Percentiles rank a stretch among this genome's conserved stretches.
Evolutionary conservation across 2,797 vertebrate species (phyloP).

Genomic region (Alauda arvensis): DNA sequence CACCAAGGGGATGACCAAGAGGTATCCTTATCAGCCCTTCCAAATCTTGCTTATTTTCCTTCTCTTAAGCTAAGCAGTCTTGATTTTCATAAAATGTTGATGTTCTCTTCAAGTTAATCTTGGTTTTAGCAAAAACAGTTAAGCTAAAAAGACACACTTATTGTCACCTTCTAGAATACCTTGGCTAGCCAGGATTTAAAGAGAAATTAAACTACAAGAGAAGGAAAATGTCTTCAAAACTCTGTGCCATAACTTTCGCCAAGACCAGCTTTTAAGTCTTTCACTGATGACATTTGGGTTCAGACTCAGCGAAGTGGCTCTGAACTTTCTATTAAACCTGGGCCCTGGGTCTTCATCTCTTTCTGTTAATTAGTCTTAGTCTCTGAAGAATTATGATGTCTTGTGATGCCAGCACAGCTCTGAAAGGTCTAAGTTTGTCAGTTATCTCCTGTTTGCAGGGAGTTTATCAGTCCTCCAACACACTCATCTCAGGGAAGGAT

Average conservation of each 20-base stretch:
- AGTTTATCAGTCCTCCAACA: conserved; percentile 50
- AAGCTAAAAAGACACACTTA: neutral
- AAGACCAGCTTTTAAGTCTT: conserved; percentile 27
- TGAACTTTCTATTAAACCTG: conserved; percentile 50
- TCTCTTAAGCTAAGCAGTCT: neutral
- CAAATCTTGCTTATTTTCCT: neutral
- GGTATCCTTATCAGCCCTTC: neutral
- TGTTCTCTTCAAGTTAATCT: neutral
- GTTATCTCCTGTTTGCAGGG: conserved; percentile 55
- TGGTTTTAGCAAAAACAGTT: neutral
- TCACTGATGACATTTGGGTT: conserved; percentile 24
- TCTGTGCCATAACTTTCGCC: neutral
- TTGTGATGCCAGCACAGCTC: conserved; percentile 45
- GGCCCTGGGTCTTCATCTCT: conserved; percentile 45
- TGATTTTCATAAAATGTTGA: neutral
- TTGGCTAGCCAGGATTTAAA: neutral
- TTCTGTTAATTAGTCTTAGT: conserved; percentile 53
- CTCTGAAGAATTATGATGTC: conserved; percentile 48
- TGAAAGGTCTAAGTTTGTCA: conserved; percentile 58
- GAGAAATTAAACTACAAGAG: neutral
- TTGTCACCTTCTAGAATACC: neutral
- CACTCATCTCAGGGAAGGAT: conserved; percentile 29
- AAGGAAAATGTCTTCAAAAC: neutral
- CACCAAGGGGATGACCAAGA: neutral
- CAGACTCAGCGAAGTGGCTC: conserved; percentile 1